Evolutionary conservation across 1,140 invertebrate genomes (phyloP), one percentile per base, ranked within the genome.

Genomic region (Pachypsylla venusta): DNA sequence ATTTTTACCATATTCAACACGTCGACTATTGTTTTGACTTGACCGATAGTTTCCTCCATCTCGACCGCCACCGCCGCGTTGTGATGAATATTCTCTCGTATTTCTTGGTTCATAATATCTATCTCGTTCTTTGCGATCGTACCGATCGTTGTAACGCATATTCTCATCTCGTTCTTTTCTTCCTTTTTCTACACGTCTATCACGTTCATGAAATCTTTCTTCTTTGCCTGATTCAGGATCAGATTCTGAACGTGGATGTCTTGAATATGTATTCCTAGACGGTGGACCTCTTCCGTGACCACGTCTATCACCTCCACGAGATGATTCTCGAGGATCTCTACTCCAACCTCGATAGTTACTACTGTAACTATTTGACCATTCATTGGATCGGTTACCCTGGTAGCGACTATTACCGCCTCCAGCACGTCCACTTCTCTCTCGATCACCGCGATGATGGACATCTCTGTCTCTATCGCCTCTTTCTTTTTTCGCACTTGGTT

Each of bases 211-310:
- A 48, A 19, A 48, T 48, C 42, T 48, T 7, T 48, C 42, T 48
- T 48, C 42, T 48, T 48, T 48, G 42, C 42, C 42, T 19, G 42
- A 48, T n/a, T 48, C 42, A 48, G 42, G 42, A n/a, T 48, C 42
- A 5, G 42, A 48, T 48, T 48, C 42, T 19, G 42, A 48, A 22
- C 42, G 42, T 19, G 42, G 4, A 48, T 48, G 42, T 48, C 16
- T 48, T 4, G 42, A 48, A n/a, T 48, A 48, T 48, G 42, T 48
- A 19, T 4, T 48, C 22, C 42, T 5, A 48, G 42, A n/a, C 16
- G 42, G 42, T 5, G 42, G 42, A 48, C n/a, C 42, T 48, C 42
- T 48, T 19, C 7, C 42, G 22, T 48, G 42, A 10, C 4, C 42
- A 48, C 42, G 42, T 48, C 42, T 4, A 48, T 48, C 22, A 48